Evolutionary conservation across 2,888 invertebrate species (phyloP).

Genomic region (Bedellia somnulentella): DNA sequence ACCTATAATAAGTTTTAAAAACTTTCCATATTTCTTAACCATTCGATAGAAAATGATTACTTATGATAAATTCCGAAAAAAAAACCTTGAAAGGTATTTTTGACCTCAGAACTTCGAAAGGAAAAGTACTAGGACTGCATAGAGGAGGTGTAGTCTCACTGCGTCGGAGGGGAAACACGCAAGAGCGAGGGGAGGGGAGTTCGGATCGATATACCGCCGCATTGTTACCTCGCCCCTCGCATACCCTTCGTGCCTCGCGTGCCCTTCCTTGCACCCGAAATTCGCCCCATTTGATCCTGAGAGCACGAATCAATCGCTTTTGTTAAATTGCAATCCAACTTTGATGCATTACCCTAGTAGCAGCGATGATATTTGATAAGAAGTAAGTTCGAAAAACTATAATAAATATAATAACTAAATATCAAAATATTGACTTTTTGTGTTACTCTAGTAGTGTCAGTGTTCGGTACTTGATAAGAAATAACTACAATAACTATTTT

Average conservation of each 20-base stretch:
- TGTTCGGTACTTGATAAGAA: too few relatives aligned
- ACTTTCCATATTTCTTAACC: too few relatives aligned
- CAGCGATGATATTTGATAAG: slow-evolving; percentile 5
- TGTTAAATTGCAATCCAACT: slow-evolving; percentile 32
- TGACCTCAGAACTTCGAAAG: slow-evolving; percentile 28
- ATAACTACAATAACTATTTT: too few relatives aligned
- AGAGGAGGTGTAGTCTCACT: slow-evolving; percentile 32
- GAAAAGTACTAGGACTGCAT: slow-evolving; percentile 48
- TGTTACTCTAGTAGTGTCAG: too few relatives aligned
- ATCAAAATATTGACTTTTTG: too few relatives aligned
- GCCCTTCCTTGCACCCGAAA: slow-evolving; percentile 35
- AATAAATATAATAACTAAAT: too few relatives aligned
- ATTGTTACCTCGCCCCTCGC: slow-evolving; percentile 41
- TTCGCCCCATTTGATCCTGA: slow-evolving; percentile 54
- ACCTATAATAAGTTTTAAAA: too few relatives aligned
- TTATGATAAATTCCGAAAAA: too few relatives aligned
- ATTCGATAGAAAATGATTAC: too few relatives aligned
- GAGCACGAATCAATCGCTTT: slow-evolving; percentile 50
- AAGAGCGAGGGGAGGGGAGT: slow-evolving; percentile 17
- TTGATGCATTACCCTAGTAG: slow-evolving; percentile 38
- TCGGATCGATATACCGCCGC: slow-evolving; percentile 55
- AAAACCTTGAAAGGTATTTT: too few relatives aligned
- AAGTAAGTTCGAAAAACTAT: neutral
- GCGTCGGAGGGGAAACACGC: slow-evolving; percentile 27
- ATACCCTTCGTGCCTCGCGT: slow-evolving; percentile 20